phyloP scores from a whole-genome alignment of 2,888 invertebrate species.

The Drosophila diplacantha region DNA sequence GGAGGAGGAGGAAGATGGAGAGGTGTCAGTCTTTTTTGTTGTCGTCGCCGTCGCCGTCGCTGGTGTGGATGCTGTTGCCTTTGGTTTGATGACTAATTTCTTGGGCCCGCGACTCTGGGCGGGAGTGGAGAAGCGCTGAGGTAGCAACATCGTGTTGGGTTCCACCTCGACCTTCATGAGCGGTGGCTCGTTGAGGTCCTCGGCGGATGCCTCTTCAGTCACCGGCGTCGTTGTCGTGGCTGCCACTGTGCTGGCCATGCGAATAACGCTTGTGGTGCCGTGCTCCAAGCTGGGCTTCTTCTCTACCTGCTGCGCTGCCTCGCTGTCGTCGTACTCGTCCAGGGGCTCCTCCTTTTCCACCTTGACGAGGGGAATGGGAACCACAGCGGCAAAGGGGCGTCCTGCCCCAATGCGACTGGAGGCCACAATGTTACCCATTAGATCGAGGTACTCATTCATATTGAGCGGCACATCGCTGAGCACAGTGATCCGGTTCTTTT shows the following conservation, averaged over 20 bases:
- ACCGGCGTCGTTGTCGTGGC: not conserved
- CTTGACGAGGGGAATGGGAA: constrained; percentile 72
- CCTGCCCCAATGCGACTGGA: constrained; percentile 73
- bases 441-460: constrained; percentile 76
- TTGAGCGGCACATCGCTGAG: constrained; percentile 78
- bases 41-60: constrained; percentile 30
- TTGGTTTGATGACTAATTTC: constrained; percentile 77
- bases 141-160: constrained; percentile 46
- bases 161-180: constrained; percentile 64
- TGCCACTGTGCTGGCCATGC: constrained; percentile 70
- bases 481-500: constrained; percentile 75
- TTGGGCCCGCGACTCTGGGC: constrained; percentile 69
- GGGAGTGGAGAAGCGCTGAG: constrained; percentile 61
- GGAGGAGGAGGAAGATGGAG: constrained; percentile 27
- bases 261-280: constrained; percentile 77
- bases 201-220: constrained; percentile 33
- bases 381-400: constrained; percentile 62
- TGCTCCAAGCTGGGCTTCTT: constrained; percentile 57
- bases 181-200: constrained; percentile 65
- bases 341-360: constrained; percentile 75
- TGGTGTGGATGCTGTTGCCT: constrained; percentile 54
- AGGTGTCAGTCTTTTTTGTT: constrained; percentile 55
- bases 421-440: constrained; percentile 77
- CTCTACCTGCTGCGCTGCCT: constrained; percentile 32
- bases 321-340: constrained; percentile 65